A percentile compares a stretch with the other conserved stretches of the same genome.
These are phyloP conservation scores for Erinaceus europaeus DNA, from an alignment of 2,113 vertebrate genomes.

Conservation along the genomic window DNA sequence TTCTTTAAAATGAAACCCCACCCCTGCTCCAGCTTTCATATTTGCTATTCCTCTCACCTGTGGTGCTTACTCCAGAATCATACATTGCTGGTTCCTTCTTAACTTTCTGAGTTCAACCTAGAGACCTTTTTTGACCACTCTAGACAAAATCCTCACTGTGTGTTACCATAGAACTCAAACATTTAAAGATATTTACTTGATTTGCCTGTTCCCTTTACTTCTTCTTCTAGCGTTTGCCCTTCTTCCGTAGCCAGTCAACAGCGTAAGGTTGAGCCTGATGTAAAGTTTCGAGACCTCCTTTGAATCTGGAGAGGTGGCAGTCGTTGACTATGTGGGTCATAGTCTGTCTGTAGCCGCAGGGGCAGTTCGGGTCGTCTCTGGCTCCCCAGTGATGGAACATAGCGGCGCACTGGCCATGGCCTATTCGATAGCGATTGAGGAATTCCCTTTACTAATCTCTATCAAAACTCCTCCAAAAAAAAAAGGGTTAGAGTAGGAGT, in stretches of 20 bases:
- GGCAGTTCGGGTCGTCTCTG: no score
- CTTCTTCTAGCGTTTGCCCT: background rate
- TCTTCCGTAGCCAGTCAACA: no score
- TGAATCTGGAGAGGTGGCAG: no score
- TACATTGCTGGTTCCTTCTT: background rate
- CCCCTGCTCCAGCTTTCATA: background rate
- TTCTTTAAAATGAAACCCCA: background rate
- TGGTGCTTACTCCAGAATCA: background rate
- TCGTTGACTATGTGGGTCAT: no score
- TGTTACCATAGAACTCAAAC: background rate
- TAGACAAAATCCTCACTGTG: background rate
- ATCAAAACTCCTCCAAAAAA: background rate
- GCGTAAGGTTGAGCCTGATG: no score
- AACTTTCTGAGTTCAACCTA: background rate
- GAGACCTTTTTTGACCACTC: background rate
- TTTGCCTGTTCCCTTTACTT: no score
- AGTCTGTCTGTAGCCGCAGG: no score
- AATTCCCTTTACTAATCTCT: background rate
- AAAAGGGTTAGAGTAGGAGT: background rate
- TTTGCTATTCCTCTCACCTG: background rate
- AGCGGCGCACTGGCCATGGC: no score
- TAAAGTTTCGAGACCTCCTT: no score
- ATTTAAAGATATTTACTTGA: no score
- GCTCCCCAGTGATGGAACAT: no score
- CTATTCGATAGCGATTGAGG: no score